phyloP scores from a whole-genome alignment of 2,113 vertebrate genomes.

The Motacilla tschutschensis region DNA sequence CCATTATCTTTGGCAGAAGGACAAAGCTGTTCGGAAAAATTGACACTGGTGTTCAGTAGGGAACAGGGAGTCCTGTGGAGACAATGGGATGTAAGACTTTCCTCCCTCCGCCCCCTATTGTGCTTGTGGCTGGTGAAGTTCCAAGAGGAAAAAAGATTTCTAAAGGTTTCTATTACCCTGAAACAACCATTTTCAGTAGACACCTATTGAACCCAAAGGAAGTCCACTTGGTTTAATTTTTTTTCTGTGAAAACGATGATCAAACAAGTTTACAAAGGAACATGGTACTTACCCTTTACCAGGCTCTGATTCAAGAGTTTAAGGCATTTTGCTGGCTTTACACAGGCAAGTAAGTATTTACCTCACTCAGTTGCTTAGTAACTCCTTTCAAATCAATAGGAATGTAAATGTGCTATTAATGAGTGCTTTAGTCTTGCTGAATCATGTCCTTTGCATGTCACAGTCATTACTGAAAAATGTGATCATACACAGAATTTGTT shows the following conservation, averaged over 20 bases:
- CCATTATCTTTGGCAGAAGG: neutral
- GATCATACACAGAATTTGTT: neutral
- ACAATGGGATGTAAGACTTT: neutral
- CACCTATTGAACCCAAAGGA: neutral
- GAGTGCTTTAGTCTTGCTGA: neutral
- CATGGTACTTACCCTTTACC: neutral
- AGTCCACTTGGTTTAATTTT: neutral
- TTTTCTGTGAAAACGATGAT: neutral
- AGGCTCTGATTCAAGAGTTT: neutral
- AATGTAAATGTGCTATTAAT: neutral
- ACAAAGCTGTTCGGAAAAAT: neutral
- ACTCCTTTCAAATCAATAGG: neutral
- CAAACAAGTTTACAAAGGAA: neutral
- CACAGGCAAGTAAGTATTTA: neutral
- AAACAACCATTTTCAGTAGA: neutral
- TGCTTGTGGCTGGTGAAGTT: slow-evolving; percentile 1
- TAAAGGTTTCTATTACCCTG: neutral
- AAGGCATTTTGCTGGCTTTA: neutral
- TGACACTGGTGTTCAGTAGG: neutral
- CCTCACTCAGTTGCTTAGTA: neutral
- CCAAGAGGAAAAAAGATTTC: slow-evolving; percentile 23
- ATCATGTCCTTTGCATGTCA: neutral
- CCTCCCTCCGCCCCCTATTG: neutral
- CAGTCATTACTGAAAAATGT: slow-evolving; percentile 10
- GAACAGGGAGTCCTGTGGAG: neutral